Evolutionary conservation across 2,113 vertebrate species (phyloP).

Genomic region (Drymodes brunneopygia): DNA sequence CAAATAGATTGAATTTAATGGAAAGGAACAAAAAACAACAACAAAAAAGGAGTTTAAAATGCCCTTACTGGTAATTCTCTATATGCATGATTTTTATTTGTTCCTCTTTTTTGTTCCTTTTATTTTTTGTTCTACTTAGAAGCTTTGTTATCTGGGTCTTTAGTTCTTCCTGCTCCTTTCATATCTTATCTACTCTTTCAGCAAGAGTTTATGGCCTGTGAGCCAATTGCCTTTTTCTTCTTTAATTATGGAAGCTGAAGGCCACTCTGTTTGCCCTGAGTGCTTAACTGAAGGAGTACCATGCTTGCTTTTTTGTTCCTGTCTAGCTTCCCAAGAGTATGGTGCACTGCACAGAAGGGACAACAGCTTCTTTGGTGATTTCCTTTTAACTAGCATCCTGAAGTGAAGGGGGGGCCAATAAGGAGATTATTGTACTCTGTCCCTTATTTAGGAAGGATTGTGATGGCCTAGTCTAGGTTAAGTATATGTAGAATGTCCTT

Average conservation of each 20-base stretch:
- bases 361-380: background rate
- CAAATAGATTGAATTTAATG: background rate
- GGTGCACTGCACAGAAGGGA: background rate
- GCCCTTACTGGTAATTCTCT: background rate
- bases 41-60: background rate
- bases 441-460: background rate
- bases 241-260: constrained; percentile 43
- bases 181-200: constrained; percentile 27
- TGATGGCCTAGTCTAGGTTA: background rate
- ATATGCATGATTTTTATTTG: background rate
- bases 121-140: background rate
- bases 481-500: background rate
- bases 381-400: background rate
- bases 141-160: constrained; percentile 11
- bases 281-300: constrained; percentile 18
- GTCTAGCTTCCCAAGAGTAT: background rate
- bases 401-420: background rate
- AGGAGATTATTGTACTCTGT: background rate
- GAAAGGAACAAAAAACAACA: background rate
- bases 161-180: constrained; percentile 18
- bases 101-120: background rate
- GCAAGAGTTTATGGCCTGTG: constrained; percentile 25
- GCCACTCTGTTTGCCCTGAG: constrained; percentile 32
- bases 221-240: constrained; percentile 38
- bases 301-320: constrained; percentile 4